phyloP scores from a whole-genome alignment of 2,888 invertebrate genomes.

The Polydesmus complanatus region DNA sequence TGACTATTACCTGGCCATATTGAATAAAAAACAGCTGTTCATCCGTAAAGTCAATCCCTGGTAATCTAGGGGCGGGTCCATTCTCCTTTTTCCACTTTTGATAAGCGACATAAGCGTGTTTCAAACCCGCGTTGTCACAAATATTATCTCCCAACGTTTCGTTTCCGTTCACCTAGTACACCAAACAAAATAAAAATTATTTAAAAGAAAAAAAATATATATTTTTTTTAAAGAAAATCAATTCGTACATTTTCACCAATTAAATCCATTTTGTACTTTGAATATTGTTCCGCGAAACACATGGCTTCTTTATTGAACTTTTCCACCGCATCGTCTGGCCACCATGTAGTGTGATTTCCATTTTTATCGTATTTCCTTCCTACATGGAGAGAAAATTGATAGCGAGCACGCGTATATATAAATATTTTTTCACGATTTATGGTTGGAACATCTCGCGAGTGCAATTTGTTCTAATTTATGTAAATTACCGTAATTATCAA shows the following conservation, averaged over 20 bases:
- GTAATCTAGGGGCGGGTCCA: constrained; percentile 25
- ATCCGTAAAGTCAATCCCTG: constrained; percentile 29
- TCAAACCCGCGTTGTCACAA: constrained; percentile 32
- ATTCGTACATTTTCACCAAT: constrained; percentile 26
- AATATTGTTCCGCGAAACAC: constrained; percentile 30
- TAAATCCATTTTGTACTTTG: constrained; percentile 26
- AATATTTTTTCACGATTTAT: background rate
- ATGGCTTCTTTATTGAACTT: constrained; percentile 27
- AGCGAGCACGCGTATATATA: too few species aligned
- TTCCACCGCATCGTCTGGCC: constrained; percentile 27
- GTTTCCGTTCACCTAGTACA: constrained; percentile 31
- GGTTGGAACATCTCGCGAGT: background rate
- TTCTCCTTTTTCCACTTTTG: constrained; percentile 25
- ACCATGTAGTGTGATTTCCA: constrained; percentile 30
- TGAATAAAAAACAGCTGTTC: constrained; percentile 32
- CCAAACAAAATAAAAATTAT: background rate
- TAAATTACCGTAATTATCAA: constrained; percentile 26
- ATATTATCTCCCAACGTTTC: constrained; percentile 33
- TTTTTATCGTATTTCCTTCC: constrained; percentile 29
- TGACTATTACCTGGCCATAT: constrained; percentile 31
- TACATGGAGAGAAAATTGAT: constrained; percentile 17
- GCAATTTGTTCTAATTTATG: background rate
- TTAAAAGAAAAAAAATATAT: background rate
- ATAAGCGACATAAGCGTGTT: constrained; percentile 30
- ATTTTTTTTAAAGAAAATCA: background rate